Evolutionary conservation across 2,888 invertebrate species (phyloP).

Genomic region (Himalopsyche kuldschensis): DNA sequence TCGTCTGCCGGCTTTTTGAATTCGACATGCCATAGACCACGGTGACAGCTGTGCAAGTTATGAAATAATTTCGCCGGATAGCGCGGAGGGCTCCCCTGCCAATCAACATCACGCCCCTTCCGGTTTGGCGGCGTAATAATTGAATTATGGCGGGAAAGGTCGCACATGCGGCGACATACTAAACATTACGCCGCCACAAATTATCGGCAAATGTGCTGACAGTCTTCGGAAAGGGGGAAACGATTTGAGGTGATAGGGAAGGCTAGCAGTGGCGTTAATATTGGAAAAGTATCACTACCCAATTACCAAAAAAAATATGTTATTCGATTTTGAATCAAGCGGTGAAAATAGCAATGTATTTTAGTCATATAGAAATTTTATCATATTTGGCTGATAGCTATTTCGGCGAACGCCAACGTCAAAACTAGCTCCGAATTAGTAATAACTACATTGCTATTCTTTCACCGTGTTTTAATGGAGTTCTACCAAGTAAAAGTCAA

Average conservation of each 20-base stretch:
- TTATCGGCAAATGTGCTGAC: conserved; percentile 30
- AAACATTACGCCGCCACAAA: conserved; percentile 35
- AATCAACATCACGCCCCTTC: conserved; percentile 22
- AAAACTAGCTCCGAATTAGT: too few species aligned
- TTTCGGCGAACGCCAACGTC: too few species aligned
- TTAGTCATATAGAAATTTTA: too few species aligned
- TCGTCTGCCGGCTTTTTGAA: neutral
- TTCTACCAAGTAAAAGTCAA: too few species aligned
- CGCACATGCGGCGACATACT: conserved; percentile 38
- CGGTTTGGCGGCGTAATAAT: conserved; percentile 29
- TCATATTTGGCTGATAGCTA: too few species aligned
- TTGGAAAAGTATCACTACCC: too few species aligned
- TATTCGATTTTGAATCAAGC: too few species aligned
- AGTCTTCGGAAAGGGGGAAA: neutral
- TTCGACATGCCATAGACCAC: neutral
- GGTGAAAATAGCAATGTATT: too few species aligned
- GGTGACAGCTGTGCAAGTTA: neutral
- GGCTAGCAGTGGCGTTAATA: neutral
- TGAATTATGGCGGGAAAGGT: conserved; percentile 37
- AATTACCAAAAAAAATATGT: too few species aligned
- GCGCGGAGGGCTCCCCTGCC: neutral
- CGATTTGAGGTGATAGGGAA: neutral
- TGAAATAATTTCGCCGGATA: neutral
- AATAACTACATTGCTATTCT: too few species aligned
- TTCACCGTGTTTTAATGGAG: too few species aligned